Conservation (phyloP, 2,113 vertebrate species). For the Hypanus sabinus region DNA sequence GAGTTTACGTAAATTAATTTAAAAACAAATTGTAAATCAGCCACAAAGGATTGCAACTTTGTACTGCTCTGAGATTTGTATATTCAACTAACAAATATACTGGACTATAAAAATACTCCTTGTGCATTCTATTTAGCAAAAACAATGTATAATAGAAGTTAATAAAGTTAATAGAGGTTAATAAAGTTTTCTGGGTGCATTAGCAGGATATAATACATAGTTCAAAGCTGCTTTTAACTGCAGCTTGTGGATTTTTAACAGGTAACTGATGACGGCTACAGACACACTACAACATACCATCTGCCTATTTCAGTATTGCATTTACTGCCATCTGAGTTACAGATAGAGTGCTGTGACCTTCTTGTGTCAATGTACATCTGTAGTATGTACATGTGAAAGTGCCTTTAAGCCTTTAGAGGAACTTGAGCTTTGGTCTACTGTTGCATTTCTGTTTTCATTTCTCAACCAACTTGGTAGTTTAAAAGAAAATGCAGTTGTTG, state of each 20-base stretch:
- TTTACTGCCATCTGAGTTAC: conserved; percentile 60
- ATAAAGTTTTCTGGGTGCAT: conserved; percentile 58
- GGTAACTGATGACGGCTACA: conserved; percentile 55
- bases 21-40: conserved; percentile 33
- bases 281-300: conserved; percentile 53
- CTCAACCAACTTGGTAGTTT: conserved; percentile 53
- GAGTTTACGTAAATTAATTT: conserved; percentile 34
- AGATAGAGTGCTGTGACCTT: conserved; percentile 72
- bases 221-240: conserved; percentile 63
- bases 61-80: conserved; percentile 52
- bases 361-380: conserved; percentile 79
- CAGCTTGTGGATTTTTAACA: conserved; percentile 61
- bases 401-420: conserved; percentile 94
- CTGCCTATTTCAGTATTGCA: conserved; percentile 58
- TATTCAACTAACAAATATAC: conserved; percentile 61
- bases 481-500: conserved; percentile 48
- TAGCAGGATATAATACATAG: conserved; percentile 61
- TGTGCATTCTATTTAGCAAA: conserved; percentile 67
- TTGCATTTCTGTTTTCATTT: conserved; percentile 58
- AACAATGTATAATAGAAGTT: conserved; percentile 56
- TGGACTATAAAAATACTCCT: conserved; percentile 62
- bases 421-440: conserved; percentile 69
- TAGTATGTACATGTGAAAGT: conserved; percentile 95
- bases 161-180: conserved; percentile 63
- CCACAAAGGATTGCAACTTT: conserved; percentile 23